Evolutionary conservation across 2,113 vertebrate genomes (phyloP).

Genomic region (Emydura subglobosa): DNA sequence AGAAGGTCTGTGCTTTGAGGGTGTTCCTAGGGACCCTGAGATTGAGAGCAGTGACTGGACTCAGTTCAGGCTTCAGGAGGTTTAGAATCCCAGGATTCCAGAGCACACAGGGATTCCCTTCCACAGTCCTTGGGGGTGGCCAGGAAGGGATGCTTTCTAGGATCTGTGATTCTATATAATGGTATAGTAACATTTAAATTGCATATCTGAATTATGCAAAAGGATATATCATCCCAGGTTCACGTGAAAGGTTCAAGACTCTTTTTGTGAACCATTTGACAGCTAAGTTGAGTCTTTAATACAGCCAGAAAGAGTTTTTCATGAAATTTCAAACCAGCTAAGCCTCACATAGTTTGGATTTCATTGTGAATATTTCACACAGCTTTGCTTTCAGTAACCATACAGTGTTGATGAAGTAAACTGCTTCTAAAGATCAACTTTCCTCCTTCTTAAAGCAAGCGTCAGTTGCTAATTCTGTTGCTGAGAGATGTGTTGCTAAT

Average conservation of each 20-base stretch:
- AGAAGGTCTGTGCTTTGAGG: too few species aligned
- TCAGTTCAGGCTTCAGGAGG: too few species aligned
- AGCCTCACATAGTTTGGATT: background rate
- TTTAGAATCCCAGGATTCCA: too few species aligned
- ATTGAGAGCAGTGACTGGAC: too few species aligned
- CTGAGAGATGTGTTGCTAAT: constrained; percentile 55
- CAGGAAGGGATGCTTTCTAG: too few species aligned
- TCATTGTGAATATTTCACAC: background rate
- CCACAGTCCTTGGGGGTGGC: too few species aligned
- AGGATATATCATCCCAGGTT: constrained; percentile 21
- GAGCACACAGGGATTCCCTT: too few species aligned
- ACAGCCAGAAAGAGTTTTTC: constrained; percentile 4
- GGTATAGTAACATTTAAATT: background rate
- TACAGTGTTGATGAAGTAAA: background rate
- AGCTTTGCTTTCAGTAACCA: background rate
- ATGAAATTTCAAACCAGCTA: background rate
- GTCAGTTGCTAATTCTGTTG: constrained; percentile 18
- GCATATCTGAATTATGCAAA: background rate
- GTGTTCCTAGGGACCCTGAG: too few species aligned
- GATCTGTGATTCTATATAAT: background rate
- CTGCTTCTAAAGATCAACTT: constrained; percentile 44
- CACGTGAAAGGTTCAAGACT: background rate
- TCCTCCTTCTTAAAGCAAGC: constrained; percentile 38
- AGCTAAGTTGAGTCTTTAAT: constrained; percentile 10
- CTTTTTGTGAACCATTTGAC: background rate